phyloP scores from a whole-genome alignment of 2,888 invertebrate species.

The Drosophila mimica region DNA sequence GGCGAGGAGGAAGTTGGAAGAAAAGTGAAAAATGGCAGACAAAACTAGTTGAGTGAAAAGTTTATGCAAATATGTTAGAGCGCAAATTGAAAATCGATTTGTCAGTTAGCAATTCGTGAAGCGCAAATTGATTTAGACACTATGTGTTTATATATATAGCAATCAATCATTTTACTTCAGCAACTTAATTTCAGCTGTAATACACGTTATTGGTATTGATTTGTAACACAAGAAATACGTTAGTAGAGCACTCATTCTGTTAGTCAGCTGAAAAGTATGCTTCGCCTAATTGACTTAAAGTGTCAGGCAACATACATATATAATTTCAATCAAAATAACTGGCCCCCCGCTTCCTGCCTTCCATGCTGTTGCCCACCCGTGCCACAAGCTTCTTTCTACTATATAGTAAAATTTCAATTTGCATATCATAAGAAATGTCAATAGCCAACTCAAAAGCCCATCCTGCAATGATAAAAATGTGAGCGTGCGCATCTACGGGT shows the following conservation, averaged over 20 bases:
- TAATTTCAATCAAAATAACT: conserved; percentile 76
- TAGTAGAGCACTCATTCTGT: neutral
- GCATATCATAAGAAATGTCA: conserved; percentile 75
- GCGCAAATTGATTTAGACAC: conserved; percentile 16
- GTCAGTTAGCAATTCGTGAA: conserved; percentile 31
- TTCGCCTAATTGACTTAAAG: conserved; percentile 45
- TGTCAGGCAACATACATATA: conserved; percentile 30
- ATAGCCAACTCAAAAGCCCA: conserved; percentile 58
- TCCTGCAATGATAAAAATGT: conserved; percentile 42
- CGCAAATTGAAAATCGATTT: conserved; percentile 60
- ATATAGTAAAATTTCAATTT: conserved; percentile 76
- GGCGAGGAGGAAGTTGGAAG: neutral
- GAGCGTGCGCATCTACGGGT: conserved; percentile 3
- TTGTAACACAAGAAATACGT: neutral
- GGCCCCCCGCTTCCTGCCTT: conserved; percentile 30
- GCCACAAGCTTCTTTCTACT: conserved; percentile 29
- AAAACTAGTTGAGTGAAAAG: conserved; percentile 40
- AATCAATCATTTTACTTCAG: conserved; percentile 1
- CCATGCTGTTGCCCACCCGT: conserved; percentile 6
- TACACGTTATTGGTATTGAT: neutral
- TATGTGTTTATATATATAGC: neutral
- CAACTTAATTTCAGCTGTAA: neutral
- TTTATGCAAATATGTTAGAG: conserved; percentile 50
- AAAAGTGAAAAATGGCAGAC: conserved; percentile 1
- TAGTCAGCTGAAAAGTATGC: conserved; percentile 29